Percentiles rank a stretch among this genome's conserved stretches.
Evolutionary conservation across 2,888 invertebrate species (phyloP).

Genomic region (Tetrapedia diversipes): DNA sequence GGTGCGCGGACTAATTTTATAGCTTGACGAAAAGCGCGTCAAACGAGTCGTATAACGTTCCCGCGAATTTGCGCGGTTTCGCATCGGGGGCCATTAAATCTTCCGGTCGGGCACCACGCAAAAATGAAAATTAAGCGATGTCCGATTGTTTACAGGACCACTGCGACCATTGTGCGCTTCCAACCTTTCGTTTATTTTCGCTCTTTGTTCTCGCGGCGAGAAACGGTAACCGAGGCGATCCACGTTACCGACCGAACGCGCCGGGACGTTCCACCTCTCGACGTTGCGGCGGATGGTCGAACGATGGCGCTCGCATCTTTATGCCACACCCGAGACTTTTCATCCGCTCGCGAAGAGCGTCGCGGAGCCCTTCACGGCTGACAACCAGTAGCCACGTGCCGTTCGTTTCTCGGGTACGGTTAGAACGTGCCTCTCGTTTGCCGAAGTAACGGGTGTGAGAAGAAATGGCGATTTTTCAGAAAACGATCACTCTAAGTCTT

Average conservation of each 20-base stretch:
- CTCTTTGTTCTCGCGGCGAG: conserved; percentile 35
- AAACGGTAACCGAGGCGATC: conserved; percentile 7
- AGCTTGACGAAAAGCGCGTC: conserved; percentile 26
- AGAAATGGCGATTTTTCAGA: too few relatives aligned
- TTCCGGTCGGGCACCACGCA: conserved; percentile 45
- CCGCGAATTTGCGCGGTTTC: conserved; percentile 27
- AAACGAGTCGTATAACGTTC: conserved; percentile 22
- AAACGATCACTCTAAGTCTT: too few relatives aligned
- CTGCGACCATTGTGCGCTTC: conserved; percentile 69
- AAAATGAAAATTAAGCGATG: conserved; percentile 78
- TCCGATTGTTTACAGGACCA: conserved; percentile 71
- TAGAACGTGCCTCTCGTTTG: conserved; percentile 46
- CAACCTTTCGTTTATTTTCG: conserved; percentile 31
- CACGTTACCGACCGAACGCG: conserved; percentile 70
- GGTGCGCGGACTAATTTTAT: conserved; percentile 14
- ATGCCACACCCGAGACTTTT: conserved; percentile 79
- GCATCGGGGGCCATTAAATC: conserved; percentile 49
- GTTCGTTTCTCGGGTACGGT: conserved; percentile 69
- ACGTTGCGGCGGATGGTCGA: conserved; percentile 12
- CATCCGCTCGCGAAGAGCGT: conserved; percentile 46
- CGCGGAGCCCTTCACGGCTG: conserved; percentile 60
- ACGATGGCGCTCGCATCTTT: conserved; percentile 77
- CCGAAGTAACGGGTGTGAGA: too few relatives aligned
- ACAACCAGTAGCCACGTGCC: conserved; percentile 74
- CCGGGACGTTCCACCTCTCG: not conserved